Base-by-base conservation (phyloP, 2,113 vertebrate species). In the Phyllostomus hastatus region DNA sequence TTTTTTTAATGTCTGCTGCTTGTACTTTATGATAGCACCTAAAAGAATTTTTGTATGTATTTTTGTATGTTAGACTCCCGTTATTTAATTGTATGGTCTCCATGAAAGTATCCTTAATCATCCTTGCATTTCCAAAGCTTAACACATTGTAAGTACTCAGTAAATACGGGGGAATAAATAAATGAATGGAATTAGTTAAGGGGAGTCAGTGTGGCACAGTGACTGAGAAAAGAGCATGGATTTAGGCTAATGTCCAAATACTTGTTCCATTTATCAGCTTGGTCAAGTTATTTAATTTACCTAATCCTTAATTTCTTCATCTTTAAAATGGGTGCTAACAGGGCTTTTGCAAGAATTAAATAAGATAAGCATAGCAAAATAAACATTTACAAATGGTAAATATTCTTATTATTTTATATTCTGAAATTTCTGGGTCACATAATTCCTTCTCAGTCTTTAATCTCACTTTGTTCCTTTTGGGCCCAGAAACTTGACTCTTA, bases 391-490 rank as follows among this genome's bases (percentile, higher is more conserved):
- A 82, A 89, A 35, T 57, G 17, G 76, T 26, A 93, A 78, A 31
- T 82, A 92, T 72, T 90, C n/a, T 78, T 73, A 59, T n/a, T 85
- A 26, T 78, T 78, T 38, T 81, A 75, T 69, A 84, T 91, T 72
- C 57, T 69, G 26, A 33, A 78, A 86, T 92, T 94, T 7, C 57
- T 66, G 54, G 20, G 24, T 59, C 93, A n/a, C 86, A 38, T 64
- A 85, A 84, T 61, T 91, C 26, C 19, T 96, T 83, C 54, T 73
- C 33, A 88, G 33, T 70, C 72, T 81, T 96, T 90, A 83, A 84
- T 75, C 33, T 81, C 14, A 81, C n/a, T 61, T 33, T 79, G 33
- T 91, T 73, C n/a, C 8, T 35, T 87, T 72, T 35, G 15, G 54
- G 16, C 59, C 82, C 33, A 66, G 46, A 66, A 97, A 82, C 48